These are phyloP conservation scores for Hemicentrotus pulcherrimus DNA, from an alignment of 35 echinoderm and acorn worm species.

Conservation along the genomic window DNA sequence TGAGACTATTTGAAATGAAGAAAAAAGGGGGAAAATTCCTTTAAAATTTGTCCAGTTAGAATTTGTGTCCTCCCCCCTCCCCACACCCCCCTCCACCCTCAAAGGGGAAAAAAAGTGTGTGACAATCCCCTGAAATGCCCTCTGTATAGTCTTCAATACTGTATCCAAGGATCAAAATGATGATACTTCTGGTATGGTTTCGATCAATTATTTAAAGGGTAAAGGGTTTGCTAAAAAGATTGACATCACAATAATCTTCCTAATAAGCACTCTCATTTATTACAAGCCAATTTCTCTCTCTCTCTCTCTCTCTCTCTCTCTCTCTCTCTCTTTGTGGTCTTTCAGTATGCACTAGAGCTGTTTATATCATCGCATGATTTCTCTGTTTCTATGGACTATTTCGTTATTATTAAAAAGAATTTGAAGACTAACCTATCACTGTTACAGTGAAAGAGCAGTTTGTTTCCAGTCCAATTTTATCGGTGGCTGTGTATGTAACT, in stretches of 20 bases:
- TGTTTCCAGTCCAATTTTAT: not conserved
- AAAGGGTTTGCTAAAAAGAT: too few relatives aligned
- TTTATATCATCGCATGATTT: not conserved
- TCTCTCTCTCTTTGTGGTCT: too few relatives aligned
- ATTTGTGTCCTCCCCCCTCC: too few relatives aligned
- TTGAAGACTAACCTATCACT: not conserved
- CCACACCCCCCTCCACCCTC: not conserved
- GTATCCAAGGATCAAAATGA: too few relatives aligned
- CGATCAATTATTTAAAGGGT: too few relatives aligned
- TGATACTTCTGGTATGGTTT: too few relatives aligned
- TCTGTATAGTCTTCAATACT: too few relatives aligned
- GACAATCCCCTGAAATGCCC: not conserved
- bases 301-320: too few relatives aligned
- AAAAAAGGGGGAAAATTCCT: not conserved
- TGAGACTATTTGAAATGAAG: not conserved
- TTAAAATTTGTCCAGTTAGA: not conserved
- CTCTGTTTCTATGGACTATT: not conserved
- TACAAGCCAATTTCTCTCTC: too few relatives aligned
- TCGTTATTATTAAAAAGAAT: not conserved
- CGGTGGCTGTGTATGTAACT: constrained; percentile 31
- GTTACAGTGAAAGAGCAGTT: constrained; percentile 2
- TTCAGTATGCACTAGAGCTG: too few relatives aligned
- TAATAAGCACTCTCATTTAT: too few relatives aligned
- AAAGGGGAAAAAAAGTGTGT: not conserved
- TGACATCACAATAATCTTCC: too few relatives aligned